Percentiles rank a stretch among this genome's conserved stretches.
Conservation (phyloP, 2,888 invertebrate species). For the Tenthredo livida region DNA sequence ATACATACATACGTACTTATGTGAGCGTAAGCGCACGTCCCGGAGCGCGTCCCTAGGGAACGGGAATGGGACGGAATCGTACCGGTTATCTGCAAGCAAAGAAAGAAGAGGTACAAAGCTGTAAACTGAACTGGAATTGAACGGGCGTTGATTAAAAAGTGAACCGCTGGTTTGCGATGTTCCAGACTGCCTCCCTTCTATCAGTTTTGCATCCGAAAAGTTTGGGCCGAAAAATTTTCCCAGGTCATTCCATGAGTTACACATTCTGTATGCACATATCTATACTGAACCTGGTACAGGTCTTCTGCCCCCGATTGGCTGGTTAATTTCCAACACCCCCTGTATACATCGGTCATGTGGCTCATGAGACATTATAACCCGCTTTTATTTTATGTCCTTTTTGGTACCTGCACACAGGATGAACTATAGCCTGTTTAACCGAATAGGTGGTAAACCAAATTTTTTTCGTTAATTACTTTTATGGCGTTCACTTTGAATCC, state of each 20-base stretch:
- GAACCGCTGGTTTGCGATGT: slow-evolving; percentile 17
- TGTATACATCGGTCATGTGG: neutral
- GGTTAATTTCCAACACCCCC: neutral
- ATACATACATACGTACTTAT: neutral
- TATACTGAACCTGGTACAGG: neutral
- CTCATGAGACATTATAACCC: neutral
- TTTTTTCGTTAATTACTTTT: slow-evolving; percentile 35
- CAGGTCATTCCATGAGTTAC: neutral
- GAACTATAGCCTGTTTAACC: neutral
- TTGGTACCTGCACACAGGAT: neutral
- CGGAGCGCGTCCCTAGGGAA: slow-evolving; percentile 31
- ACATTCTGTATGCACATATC: neutral
- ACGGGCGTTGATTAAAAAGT: slow-evolving; percentile 40
- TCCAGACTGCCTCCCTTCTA: neutral
- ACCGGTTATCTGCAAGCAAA: slow-evolving; percentile 38
- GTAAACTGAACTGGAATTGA: slow-evolving; percentile 40
- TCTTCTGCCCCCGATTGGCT: neutral
- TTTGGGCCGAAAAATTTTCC: neutral
- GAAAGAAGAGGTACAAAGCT: slow-evolving; percentile 20
- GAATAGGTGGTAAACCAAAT: slow-evolving; percentile 21
- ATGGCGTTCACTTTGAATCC: neutral
- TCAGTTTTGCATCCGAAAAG: neutral
- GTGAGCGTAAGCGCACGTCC: slow-evolving; percentile 19
- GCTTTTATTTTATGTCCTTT: neutral
- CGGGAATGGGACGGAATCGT: slow-evolving; percentile 37